A percentile compares a stretch with the other conserved stretches of the same genome.
These are phyloP conservation scores for Anastrepha obliqua DNA, from an alignment of 1,140 invertebrate species.

Conservation along the genomic window DNA sequence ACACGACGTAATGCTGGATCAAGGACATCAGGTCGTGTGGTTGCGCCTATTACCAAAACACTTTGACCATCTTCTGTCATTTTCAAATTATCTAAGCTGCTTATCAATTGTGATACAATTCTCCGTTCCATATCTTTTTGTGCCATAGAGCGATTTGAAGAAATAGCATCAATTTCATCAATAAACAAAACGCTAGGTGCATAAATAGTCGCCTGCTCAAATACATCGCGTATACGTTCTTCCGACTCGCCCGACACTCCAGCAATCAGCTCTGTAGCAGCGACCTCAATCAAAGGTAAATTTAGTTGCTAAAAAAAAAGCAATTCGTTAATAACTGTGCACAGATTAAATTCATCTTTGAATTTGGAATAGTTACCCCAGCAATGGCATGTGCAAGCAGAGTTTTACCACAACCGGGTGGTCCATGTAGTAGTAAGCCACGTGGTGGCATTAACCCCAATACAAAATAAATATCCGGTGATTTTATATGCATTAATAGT, in stretches of 20 bases:
- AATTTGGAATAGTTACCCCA: constrained; percentile 79
- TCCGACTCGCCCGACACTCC: constrained; percentile 97
- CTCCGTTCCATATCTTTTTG: constrained; percentile 96
- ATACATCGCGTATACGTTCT: constrained; percentile 91
- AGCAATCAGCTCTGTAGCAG: constrained; percentile 93
- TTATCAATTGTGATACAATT: constrained; percentile 94
- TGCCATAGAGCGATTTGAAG: constrained; percentile 88
- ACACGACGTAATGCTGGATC: constrained; percentile 94
- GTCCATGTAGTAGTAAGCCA: constrained; percentile 92
- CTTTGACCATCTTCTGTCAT: constrained; percentile 79
- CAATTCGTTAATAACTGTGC: background rate
- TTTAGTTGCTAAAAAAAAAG: constrained; percentile 77
- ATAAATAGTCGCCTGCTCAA: constrained; percentile 85
- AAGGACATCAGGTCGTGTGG: constrained; percentile 93
- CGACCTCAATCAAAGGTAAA: constrained; percentile 88
- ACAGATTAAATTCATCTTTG: background rate
- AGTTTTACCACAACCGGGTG: constrained; percentile 95
- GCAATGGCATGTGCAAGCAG: constrained; percentile 93
- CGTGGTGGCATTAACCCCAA: constrained; percentile 87
- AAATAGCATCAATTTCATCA: constrained; percentile 95
- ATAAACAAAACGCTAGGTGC: constrained; percentile 94
- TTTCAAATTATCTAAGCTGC: constrained; percentile 89
- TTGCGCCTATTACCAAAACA: constrained; percentile 95
- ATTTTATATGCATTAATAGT: constrained; percentile 86
- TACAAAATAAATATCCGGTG: constrained; percentile 86